Evolutionary conservation across 2,797 vertebrate species (phyloP).

Genomic region (Sebastes glaucus): DNA sequence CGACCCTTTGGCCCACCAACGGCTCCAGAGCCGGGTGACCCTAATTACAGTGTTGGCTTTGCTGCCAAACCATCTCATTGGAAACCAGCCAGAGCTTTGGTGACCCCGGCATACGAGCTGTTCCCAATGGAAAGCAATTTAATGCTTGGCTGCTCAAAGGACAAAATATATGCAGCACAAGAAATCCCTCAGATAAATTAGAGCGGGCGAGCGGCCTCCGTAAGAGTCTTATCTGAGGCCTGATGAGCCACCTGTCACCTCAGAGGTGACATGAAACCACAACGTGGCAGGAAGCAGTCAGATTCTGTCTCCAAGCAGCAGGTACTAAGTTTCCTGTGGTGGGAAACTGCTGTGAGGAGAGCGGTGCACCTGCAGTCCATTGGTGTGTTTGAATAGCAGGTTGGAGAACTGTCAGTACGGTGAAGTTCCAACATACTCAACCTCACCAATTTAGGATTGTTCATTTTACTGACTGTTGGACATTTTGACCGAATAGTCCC

Average conservation of each 20-base stretch:
- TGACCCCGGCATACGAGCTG: constrained; percentile 80
- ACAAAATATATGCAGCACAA: constrained; percentile 84
- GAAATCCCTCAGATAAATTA: constrained; percentile 87
- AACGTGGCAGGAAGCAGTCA: constrained; percentile 61
- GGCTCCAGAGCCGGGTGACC: constrained; percentile 60
- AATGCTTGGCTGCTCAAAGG: constrained; percentile 84
- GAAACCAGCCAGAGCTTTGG: constrained; percentile 76
- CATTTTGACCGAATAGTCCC: background rate
- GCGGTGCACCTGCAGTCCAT: background rate
- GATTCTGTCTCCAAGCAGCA: constrained; percentile 76
- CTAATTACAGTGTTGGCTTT: constrained; percentile 77
- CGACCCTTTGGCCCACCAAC: constrained; percentile 50
- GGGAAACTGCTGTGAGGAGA: constrained; percentile 33
- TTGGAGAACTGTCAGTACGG: background rate
- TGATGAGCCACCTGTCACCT: constrained; percentile 77
- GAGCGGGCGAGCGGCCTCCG: constrained; percentile 73
- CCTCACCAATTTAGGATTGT: background rate
- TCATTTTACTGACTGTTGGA: background rate
- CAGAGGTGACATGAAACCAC: constrained; percentile 74
- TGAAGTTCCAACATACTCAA: background rate
- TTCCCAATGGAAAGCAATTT: constrained; percentile 90
- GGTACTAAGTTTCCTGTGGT: constrained; percentile 36
- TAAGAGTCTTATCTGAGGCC: constrained; percentile 77
- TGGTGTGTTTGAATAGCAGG: constrained; percentile 2
- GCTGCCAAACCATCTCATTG: constrained; percentile 75